phyloP scores from a whole-genome alignment of 2,797 vertebrate genomes.

The Gobionotothen gibberifrons region DNA sequence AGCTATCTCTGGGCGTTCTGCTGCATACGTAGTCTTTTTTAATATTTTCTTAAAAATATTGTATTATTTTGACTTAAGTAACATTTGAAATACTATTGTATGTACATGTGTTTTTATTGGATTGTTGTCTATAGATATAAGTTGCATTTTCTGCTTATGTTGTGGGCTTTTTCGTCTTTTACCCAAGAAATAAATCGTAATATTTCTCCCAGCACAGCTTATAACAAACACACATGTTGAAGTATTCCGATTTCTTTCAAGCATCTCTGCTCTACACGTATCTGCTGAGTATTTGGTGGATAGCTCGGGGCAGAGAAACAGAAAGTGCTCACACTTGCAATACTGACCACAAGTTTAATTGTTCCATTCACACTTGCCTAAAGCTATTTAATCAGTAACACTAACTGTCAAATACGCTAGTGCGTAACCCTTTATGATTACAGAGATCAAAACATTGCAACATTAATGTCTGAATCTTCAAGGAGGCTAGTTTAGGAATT shows the following conservation, averaged over 20 bases:
- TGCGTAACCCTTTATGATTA: background rate
- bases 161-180: too few species aligned
- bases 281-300: conserved; percentile 17
- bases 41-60: too few species aligned
- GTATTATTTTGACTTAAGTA: too few species aligned
- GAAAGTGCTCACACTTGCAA: conserved; percentile 62
- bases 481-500: background rate
- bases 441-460: conserved; percentile 11
- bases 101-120: too few species aligned
- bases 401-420: conserved; percentile 6
- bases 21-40: too few species aligned
- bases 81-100: too few species aligned
- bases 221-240: background rate
- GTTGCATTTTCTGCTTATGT: too few species aligned
- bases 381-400: conserved; percentile 52
- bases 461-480: background rate
- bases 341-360: conserved; percentile 42
- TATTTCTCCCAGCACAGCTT: background rate
- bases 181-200: too few species aligned
- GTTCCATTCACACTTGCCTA: conserved; percentile 51
- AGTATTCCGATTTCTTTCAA: background rate
- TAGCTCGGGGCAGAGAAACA: conserved; percentile 28
- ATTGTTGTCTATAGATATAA: too few species aligned
- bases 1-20: too few species aligned
- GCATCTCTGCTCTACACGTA: background rate